Conservation (phyloP, 2,797 vertebrate species). For the Amblyraja radiata region DNA sequence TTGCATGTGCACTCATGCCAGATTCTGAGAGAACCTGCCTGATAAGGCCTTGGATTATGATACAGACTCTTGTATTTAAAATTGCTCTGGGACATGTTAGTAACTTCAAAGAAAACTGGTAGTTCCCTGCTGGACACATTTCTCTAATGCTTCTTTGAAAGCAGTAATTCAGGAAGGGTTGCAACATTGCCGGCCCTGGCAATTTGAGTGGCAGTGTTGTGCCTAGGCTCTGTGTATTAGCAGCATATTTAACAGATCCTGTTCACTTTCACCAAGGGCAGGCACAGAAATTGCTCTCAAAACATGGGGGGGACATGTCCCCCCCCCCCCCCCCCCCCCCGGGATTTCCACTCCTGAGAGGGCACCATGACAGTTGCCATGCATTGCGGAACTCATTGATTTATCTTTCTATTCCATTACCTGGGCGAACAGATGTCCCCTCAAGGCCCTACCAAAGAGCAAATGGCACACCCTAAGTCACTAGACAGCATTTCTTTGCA, state of each 20-base stretch:
- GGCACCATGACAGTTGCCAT: not conserved
- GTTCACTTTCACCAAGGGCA: not conserved
- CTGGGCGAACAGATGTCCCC: too few relatives aligned
- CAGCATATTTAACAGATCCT: not conserved
- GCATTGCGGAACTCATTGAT: not conserved
- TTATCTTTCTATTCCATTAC: not conserved
- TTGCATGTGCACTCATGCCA: not conserved
- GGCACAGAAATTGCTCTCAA: too few relatives aligned
- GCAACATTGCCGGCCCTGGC: not conserved
- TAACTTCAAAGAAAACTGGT: not conserved
- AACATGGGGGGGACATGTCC: too few relatives aligned
- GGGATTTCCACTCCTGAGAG: too few relatives aligned
- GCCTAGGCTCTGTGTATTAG: not conserved
- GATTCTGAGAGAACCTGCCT: not conserved
- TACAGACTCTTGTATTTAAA: slow-evolving; percentile 3
- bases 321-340: too few relatives aligned
- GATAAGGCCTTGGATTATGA: not conserved
- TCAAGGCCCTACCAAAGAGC: not conserved
- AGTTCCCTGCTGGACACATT: not conserved
- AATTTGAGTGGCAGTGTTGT: not conserved
- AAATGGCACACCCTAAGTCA: not conserved
- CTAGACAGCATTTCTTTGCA: not conserved
- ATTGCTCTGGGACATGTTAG: not conserved
- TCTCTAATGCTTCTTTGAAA: not conserved
- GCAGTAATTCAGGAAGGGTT: not conserved